Evolutionary conservation across 2,113 vertebrate species (phyloP).

Genomic region (Neolamprologus devosi): DNA sequence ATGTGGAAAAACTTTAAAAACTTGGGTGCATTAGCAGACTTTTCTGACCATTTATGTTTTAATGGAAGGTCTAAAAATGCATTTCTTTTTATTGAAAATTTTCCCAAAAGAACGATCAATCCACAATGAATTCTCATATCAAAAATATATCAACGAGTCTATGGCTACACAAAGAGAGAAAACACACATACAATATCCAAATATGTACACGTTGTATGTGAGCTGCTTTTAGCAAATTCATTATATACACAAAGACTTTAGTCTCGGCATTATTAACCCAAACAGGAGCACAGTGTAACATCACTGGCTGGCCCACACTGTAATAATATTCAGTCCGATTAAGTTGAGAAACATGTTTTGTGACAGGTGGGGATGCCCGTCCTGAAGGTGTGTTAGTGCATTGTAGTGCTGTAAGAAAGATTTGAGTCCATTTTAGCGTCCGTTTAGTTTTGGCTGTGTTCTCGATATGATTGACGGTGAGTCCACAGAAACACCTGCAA

Average conservation of each 20-base stretch:
- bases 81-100: conserved; percentile 39
- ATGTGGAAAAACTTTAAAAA: not conserved
- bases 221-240: conserved; percentile 57
- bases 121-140: conserved; percentile 64
- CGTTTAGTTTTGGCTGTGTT: not conserved
- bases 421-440: not conserved
- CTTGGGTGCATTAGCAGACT: not conserved
- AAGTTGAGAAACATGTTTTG: conserved; percentile 7
- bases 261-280: conserved; percentile 8
- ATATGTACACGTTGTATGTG: conserved; percentile 74
- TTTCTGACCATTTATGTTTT: not conserved
- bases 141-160: conserved; percentile 75
- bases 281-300: conserved; percentile 3
- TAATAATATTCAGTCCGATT: conserved; percentile 37
- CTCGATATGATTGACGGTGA: not conserved
- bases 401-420: not conserved
- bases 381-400: not conserved
- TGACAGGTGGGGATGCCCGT: not conserved
- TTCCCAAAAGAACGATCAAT: conserved; percentile 15
- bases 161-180: conserved; percentile 66
- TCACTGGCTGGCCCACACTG: conserved; percentile 11
- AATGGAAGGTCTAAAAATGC: conserved; percentile 27
- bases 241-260: conserved; percentile 59
- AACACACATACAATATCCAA: conserved; percentile 69
- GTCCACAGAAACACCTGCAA: not conserved